Evolutionary conservation across 2,888 invertebrate genomes (phyloP).

Genomic region (Latheticus oryzae): DNA sequence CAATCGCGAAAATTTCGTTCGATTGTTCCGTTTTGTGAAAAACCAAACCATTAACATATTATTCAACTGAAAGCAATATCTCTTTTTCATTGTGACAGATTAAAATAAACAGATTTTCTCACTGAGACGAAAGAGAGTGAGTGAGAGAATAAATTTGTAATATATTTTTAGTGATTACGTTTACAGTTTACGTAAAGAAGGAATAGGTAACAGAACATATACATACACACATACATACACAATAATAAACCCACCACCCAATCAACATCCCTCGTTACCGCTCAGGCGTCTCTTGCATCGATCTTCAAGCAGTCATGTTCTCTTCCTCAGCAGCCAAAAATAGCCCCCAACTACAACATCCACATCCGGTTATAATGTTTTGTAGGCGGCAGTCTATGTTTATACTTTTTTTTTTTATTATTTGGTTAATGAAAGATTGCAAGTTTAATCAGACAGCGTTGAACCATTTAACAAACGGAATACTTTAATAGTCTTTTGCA

Average conservation of each 20-base stretch:
- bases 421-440: constrained; percentile 8
- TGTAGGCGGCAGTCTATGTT: constrained; percentile 38
- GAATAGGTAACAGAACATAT: constrained; percentile 31
- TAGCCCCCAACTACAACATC: constrained; percentile 44
- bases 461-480: no score
- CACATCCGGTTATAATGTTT: constrained; percentile 42
- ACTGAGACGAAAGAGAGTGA: no score
- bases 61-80: background rate
- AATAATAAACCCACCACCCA: constrained; percentile 35
- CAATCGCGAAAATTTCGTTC: no score
- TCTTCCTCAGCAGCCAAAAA: constrained; percentile 41
- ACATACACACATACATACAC: no score
- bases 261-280: constrained; percentile 31
- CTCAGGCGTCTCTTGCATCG: constrained; percentile 30
- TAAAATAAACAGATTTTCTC: constrained; percentile 11
- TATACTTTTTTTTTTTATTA: constrained; percentile 27
- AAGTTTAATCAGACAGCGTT: constrained; percentile 8
- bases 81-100: constrained; percentile 7
- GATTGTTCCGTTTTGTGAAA: no score
- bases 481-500: no score
- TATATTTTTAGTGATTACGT: constrained; percentile 32
- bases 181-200: constrained; percentile 22
- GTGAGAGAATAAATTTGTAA: no score
- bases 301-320: constrained; percentile 40
- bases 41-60: no score